phyloP scores from a whole-genome alignment of 2,888 invertebrate genomes.

The Athripsodes cinereus region DNA sequence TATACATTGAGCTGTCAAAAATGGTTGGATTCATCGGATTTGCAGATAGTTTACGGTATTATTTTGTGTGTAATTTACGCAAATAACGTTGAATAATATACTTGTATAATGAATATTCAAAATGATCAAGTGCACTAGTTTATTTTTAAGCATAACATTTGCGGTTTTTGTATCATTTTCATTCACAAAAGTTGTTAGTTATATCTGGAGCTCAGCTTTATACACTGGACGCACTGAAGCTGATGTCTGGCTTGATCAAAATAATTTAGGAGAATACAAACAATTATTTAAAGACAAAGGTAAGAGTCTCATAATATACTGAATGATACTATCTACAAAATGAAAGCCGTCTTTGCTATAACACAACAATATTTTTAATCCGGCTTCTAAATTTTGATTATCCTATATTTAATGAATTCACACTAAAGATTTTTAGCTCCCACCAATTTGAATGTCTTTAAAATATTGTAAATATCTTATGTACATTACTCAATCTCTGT shows the following conservation, averaged over 20 bases:
- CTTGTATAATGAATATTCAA: constrained; percentile 15
- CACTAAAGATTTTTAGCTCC: too few species aligned
- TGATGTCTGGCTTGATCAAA: constrained; percentile 70
- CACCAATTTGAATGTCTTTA: too few species aligned
- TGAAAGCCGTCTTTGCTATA: too few species aligned
- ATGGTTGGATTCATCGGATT: too few species aligned
- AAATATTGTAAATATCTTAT: too few species aligned
- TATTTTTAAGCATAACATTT: constrained; percentile 15
- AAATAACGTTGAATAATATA: neutral
- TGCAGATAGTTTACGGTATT: too few species aligned
- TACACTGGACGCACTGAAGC: constrained; percentile 57
- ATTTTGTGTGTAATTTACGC: neutral
- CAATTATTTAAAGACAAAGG: constrained; percentile 67
- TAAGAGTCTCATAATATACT: too few species aligned
- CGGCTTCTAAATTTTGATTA: too few species aligned
- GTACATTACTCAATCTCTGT: too few species aligned
- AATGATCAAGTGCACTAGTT: constrained; percentile 22
- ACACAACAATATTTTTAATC: too few species aligned
- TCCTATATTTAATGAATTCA: too few species aligned
- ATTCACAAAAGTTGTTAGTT: constrained; percentile 21
- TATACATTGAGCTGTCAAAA: neutral
- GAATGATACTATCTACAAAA: too few species aligned
- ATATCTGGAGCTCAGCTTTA: constrained; percentile 29
- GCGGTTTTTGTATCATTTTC: constrained; percentile 21
- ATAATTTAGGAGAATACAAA: constrained; percentile 63